A percentile compares a stretch with the other conserved stretches of the same genome.
Evolutionary conservation across 2,797 vertebrate genomes (phyloP).

Genomic region (Acanthurus lineatus): DNA sequence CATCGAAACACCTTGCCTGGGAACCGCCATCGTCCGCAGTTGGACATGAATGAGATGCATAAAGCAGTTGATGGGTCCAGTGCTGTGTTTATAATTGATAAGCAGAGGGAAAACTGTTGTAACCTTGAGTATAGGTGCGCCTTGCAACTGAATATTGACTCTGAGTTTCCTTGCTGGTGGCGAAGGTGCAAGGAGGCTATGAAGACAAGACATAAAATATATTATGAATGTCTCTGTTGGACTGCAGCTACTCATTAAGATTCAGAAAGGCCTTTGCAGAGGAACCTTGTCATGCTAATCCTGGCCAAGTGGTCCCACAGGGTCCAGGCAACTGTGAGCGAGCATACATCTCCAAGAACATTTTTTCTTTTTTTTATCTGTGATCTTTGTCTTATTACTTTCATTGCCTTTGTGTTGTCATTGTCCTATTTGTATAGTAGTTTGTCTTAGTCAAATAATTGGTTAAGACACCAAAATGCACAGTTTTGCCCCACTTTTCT

Average conservation of each 20-base stretch:
- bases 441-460: slow-evolving; percentile 75
- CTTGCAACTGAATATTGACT: slow-evolving; percentile 84
- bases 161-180: slow-evolving; percentile 85
- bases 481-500: slow-evolving; percentile 47
- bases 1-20: slow-evolving; percentile 26
- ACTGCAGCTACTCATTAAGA: slow-evolving; percentile 81
- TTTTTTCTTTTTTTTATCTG: slow-evolving; percentile 45
- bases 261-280: slow-evolving; percentile 71
- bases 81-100: slow-evolving; percentile 80
- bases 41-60: slow-evolving; percentile 47
- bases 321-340: slow-evolving; percentile 67
- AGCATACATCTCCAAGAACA: slow-evolving; percentile 63
- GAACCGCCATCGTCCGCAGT: slow-evolving; percentile 28
- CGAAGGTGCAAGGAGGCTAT: slow-evolving; percentile 74
- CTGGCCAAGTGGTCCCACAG: slow-evolving; percentile 79
- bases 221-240: slow-evolving; percentile 80
- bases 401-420: slow-evolving; percentile 74
- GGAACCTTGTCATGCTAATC: slow-evolving; percentile 83
- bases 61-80: slow-evolving; percentile 28
- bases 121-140: slow-evolving; percentile 80
- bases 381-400: slow-evolving; percentile 71
- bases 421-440: slow-evolving; percentile 73
- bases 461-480: slow-evolving; percentile 50
- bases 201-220: slow-evolving; percentile 80
- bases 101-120: slow-evolving; percentile 69